Evolutionary conservation across 2,888 invertebrate genomes (phyloP).

Genomic region (Ophion ellenae): DNA sequence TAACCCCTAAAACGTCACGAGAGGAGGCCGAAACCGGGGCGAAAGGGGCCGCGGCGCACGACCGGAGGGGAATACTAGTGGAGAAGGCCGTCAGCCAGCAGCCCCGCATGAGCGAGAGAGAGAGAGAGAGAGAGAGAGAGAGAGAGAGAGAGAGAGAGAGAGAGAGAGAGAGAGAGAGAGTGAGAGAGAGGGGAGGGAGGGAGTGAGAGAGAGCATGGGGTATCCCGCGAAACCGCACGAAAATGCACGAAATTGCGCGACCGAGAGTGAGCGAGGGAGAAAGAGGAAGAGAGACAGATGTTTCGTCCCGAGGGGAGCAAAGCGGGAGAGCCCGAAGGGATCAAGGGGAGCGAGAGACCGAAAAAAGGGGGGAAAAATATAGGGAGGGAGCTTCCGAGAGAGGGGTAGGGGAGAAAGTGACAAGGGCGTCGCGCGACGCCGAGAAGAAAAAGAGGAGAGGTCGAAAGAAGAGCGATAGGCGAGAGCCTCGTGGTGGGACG

Average conservation of each 20-base stretch:
- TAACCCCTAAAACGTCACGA: slow-evolving; percentile 72
- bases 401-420: slow-evolving; percentile 69
- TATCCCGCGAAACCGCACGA: slow-evolving; percentile 76
- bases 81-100: slow-evolving; percentile 34
- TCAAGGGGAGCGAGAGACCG: slow-evolving; percentile 33
- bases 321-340: slow-evolving; percentile 36
- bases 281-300: slow-evolving; percentile 48
- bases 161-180: slow-evolving; percentile 42
- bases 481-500: slow-evolving; percentile 23
- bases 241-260: slow-evolving; percentile 77
- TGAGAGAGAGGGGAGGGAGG: slow-evolving; percentile 17
- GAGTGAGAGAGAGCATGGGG: slow-evolving; percentile 65
- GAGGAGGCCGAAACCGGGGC: slow-evolving; percentile 66
- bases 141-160: slow-evolving; percentile 34
- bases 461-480: slow-evolving; percentile 56
- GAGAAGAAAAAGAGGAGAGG: slow-evolving; percentile 58
- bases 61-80: slow-evolving; percentile 51
- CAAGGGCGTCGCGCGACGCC: slow-evolving; percentile 60
- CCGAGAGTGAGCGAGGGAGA: slow-evolving; percentile 66
- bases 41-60: slow-evolving; percentile 59
- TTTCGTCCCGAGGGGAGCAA: slow-evolving; percentile 46
- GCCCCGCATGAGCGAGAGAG: slow-evolving; percentile 29
- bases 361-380: slow-evolving; percentile 31
- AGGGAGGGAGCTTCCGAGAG: slow-evolving; percentile 14
- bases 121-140: slow-evolving; percentile 36